Evolutionary conservation across 2,888 invertebrate species (phyloP).

Genomic region (Bedellia somnulentella): DNA sequence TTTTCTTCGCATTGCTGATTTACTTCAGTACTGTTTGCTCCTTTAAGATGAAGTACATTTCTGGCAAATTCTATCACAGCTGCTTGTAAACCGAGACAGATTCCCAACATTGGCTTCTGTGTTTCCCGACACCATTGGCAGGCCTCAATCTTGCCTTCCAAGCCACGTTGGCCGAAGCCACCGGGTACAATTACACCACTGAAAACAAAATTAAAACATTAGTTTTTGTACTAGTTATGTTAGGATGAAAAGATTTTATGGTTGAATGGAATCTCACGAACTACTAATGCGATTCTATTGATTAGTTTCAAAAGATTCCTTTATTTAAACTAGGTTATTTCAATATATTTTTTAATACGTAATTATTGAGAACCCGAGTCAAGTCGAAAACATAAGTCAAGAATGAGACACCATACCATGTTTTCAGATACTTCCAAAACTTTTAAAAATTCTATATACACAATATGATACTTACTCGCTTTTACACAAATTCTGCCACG

Average conservation of each 20-base stretch:
- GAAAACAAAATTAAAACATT: conserved; percentile 16
- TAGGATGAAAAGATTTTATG: not conserved
- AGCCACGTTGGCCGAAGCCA: conserved; percentile 94
- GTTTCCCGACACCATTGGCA: conserved; percentile 91
- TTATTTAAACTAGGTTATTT: no score
- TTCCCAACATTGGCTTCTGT: conserved; percentile 89
- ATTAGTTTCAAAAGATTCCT: no score
- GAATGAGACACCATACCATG: not conserved
- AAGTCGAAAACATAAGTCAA: not conserved
- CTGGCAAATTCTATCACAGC: conserved; percentile 95
- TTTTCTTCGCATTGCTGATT: conserved; percentile 72
- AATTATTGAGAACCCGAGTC: not conserved
- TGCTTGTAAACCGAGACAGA: conserved; percentile 97
- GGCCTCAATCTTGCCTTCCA: conserved; percentile 94
- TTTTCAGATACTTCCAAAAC: no score
- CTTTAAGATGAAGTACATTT: conserved; percentile 74
- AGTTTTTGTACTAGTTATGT: not conserved
- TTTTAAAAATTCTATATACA: no score
- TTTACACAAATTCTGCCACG: conserved; percentile 89
- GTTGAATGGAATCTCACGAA: no score
- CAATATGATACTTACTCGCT: conserved; percentile 83
- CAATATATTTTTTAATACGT: no score
- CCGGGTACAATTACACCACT: conserved; percentile 96
- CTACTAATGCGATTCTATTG: no score
- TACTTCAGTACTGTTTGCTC: conserved; percentile 88